Evolutionary conservation across 53 echinoderm and acorn worm genomes (phyloP), one percentile per base, ranked within the genome.

Genomic region (Stichopus horrens): DNA sequence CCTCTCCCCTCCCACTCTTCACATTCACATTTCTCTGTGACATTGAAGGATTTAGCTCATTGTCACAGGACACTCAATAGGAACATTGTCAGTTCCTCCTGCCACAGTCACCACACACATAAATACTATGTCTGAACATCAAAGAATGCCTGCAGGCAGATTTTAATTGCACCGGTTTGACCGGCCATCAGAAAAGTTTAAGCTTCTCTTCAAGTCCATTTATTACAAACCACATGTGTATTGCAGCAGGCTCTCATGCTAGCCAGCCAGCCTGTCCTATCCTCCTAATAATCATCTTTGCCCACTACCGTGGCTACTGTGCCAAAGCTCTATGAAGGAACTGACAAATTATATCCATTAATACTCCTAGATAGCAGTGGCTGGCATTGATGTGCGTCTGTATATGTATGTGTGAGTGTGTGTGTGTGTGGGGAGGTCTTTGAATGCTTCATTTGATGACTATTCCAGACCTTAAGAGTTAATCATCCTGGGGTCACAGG

Each of bases 391-490:
- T 37, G 37, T 37, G 37, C 37, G 37, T 37, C 37, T 37, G 37
- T 37, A 37, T 37, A 37, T 37, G 37, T 37, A 37, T 37, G 37
- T 37, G 2, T 37, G 37, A 37, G 37, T 37, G 37, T 37, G 37
- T 37, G 37, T 37, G 86, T 86, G 86, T 86, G 66, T 86, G 86
- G 86, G 86, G 86, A 86, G 86, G 86, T 86, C 86, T 86, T 51
- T 86, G 58, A 66, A 68, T 86, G 58, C 75, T 56, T 75, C 74
- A 86, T 67, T 92, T 92, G 92, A 92, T 92, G 89, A 92, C 89
- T 92, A 86, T 92, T 78, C 89, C 92, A 92, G 92, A 58, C 86
- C 88, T 76, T 73, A 81, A 87, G 92, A 92, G 87, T 87, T 87
- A 87, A 89, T 92, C 92, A 92, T 92, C 89, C 74, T 74, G 79